Percentiles rank a stretch among this genome's conserved stretches.
phyloP scores from a whole-genome alignment of 2,888 invertebrate species.

The Melipona bicolor region DNA sequence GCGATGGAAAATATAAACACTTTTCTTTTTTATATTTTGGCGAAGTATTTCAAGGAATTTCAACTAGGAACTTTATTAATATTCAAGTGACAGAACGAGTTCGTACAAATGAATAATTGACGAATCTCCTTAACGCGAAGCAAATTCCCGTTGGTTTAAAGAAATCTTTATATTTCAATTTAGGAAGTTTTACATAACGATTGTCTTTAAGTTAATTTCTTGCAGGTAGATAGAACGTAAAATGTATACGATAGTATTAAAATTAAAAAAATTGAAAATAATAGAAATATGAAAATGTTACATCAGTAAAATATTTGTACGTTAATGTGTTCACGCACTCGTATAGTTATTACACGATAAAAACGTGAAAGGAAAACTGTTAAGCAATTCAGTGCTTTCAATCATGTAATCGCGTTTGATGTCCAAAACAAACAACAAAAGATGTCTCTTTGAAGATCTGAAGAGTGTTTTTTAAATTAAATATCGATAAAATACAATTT shows the following conservation, averaged over 20 bases:
- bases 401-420: background rate
- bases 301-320: background rate
- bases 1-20: too few relatives aligned
- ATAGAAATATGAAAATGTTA: background rate
- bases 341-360: background rate
- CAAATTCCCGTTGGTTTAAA: too few relatives aligned
- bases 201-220: background rate
- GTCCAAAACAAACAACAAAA: background rate
- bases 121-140: too few relatives aligned
- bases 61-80: too few relatives aligned
- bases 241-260: background rate
- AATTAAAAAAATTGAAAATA: background rate
- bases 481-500: background rate
- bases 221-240: background rate
- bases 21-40: too few relatives aligned
- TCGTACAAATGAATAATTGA: too few relatives aligned
- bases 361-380: background rate
- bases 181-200: too few relatives aligned
- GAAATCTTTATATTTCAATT: too few relatives aligned
- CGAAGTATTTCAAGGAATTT: too few relatives aligned
- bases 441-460: background rate
- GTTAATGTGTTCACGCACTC: background rate
- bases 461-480: conserved; percentile 2
- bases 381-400: background rate
- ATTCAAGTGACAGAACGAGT: too few relatives aligned